A percentile compares a stretch with the other conserved stretches of the same genome.
These are phyloP conservation scores for Leptonema lineaticorne DNA, from an alignment of 1,140 invertebrate genomes.

Conservation along the genomic window DNA sequence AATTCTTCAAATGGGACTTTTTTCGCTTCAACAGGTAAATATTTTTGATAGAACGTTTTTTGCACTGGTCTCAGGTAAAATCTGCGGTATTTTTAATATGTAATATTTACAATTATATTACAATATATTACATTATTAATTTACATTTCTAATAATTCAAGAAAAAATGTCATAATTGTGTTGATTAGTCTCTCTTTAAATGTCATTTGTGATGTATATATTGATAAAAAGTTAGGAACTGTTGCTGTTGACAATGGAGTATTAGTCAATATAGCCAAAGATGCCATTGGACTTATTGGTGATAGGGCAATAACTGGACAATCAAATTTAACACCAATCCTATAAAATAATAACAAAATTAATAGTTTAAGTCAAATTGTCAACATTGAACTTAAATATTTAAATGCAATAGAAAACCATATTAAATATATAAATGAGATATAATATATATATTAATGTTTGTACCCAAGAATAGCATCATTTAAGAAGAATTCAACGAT, in stretches of 20 bases:
- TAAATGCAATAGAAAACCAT: no score
- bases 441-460: not conserved
- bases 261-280: not conserved
- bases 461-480: not conserved
- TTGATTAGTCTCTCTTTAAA: slow-evolving; percentile 12
- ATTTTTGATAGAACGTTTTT: slow-evolving; percentile 21
- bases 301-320: slow-evolving; percentile 21
- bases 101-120: not conserved
- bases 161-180: not conserved
- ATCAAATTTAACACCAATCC: slow-evolving; percentile 18
- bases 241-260: slow-evolving; percentile 7
- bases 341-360: not conserved
- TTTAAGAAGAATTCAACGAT: slow-evolving; percentile 32
- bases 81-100: not conserved
- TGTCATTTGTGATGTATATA: slow-evolving; percentile 1
- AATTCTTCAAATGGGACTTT: slow-evolving; percentile 30
- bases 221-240: not conserved
- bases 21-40: slow-evolving; percentile 30
- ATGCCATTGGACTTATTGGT: not conserved
- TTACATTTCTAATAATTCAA: not conserved
- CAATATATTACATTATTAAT: not conserved
- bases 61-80: slow-evolving; percentile 16
- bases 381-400: not conserved
- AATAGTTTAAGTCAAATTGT: no score
- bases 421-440: not conserved